Base-by-base conservation (phyloP, 2,113 vertebrate genomes). In the Sinocyclocheilus anophthalmus region DNA sequence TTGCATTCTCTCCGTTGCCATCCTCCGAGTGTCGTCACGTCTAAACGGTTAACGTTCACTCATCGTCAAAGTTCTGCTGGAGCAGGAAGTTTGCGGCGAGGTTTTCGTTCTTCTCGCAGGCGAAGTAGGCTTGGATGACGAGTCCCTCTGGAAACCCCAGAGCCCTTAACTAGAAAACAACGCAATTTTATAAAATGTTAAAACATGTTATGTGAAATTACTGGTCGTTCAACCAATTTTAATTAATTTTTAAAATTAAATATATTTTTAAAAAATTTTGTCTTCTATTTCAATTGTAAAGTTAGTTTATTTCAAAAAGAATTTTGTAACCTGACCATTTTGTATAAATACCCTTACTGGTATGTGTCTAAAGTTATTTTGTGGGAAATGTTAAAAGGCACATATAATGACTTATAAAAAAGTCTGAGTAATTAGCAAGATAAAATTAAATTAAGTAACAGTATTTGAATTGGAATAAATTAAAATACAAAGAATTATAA, bases 41-140 rank as follows among this genome's bases (percentile, higher is more conserved):
- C 57, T 61, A n/a, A 61, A 10, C 6, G 57, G 8, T 26, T 67
- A 39, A 83, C 20, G 13, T n/a, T 87, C 93, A 95, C 91, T 95
- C 95, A 37, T 95, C 95, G 6, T 95, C 95, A 90, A 94, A 95
- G n/a, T 93, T 92, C 87, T 95, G 95, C 91, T 95, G 95, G 30
- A 95, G 93, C 89, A 95, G 91, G 92, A 95, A 95, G 91, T 95
- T 95, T 1, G 95, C 95, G 0, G 95, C 94, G 13, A 95, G 92
- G 65, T 95, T 95, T 87, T 95, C 95, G 3, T 95, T 95, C 88
- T 95, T 95, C 91, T 95, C 95, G 48, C 95, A 95, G 55, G 95
- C 94, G 5, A 95, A 95, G 88, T 95, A 95, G 16, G 95, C 95
- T 90, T 95, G 95, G 85, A 95, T 95, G 86, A 95, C 95, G 53